Evolutionary conservation across 2,888 invertebrate species (phyloP), one percentile per base, ranked within the genome.

Genomic region (Dasypolia templi): DNA sequence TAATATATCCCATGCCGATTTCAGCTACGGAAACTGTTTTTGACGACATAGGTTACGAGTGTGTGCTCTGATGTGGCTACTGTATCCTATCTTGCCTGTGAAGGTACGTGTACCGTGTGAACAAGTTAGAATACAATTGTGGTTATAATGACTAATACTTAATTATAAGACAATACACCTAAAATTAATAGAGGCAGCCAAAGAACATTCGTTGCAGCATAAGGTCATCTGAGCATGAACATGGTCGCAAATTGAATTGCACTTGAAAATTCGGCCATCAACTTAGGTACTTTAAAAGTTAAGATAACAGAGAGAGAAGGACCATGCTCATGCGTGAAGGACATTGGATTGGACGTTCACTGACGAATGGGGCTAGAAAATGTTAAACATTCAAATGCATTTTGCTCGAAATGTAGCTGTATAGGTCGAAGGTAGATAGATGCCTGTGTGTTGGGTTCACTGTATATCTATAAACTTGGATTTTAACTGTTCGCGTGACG

Each of bases 211-310:
- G 9, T 22, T 14, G 26, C 22, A 39, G 65, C 11, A 19, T 39
- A 44, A 32, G 4, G 26, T 26, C 35, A 22, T 56, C 5, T 26
- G 35, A 29, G 35, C 22, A 26, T 9, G 22, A 17, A 32, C 19
- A 39, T 5, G 22, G n/a, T 26, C 17, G 55, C 22, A 72, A 39
- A 72, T 62, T 39, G 29, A 26, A 26, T 49, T 42, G 17, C 22
- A 22, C 32, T 75, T 32, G 22, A 42, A 32, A 58, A 42, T 42
- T 32, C 2, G 7, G 22, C 9, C 4, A 26, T 29, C n/a, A 58
- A 73, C n/a, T 64, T 65, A 32, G 12, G 42, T 26, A 49, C 44
- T 74, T 74, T 29, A 56, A 46, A 56, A 73, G 56, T 73, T 74
- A 19, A 42, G 32, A 26, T 56, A 42, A 73, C 5, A 14, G 49